Conservation (phyloP, 2,113 vertebrate species). For the Myotis davidii region DNA sequence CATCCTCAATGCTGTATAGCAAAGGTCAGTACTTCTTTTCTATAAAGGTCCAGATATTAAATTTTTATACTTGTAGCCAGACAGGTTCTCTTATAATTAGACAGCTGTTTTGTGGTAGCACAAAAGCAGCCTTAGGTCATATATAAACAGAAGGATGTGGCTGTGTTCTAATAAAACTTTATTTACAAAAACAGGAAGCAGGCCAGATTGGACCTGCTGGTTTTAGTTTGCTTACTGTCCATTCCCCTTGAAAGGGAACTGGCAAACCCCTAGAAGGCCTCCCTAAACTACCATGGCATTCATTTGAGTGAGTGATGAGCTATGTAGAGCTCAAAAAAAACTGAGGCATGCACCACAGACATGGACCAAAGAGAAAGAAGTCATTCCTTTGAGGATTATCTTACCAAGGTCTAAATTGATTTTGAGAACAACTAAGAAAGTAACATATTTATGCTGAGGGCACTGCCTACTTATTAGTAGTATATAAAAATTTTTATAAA, state of each 20-base stretch:
- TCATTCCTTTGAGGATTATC: background rate
- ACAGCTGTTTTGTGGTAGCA: background rate
- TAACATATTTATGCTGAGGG: background rate
- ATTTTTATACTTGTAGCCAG: background rate
- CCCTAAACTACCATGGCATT: rapidly evolving
- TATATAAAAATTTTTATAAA: background rate
- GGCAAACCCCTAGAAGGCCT: background rate
- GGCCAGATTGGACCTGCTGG: background rate
- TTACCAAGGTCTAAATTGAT: background rate
- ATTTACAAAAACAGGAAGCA: background rate
- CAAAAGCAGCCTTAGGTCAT: background rate
- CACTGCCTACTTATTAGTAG: background rate
- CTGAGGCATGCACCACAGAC: background rate
- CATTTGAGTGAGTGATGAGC: background rate
- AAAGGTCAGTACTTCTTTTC: background rate
- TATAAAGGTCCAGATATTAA: background rate
- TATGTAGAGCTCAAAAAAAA: background rate
- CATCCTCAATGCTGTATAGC: background rate
- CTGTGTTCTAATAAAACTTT: background rate
- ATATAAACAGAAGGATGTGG: background rate
- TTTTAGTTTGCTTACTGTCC: background rate
- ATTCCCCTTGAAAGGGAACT: background rate
- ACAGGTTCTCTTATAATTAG: background rate
- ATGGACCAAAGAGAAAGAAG: background rate
- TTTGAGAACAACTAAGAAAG: background rate